Evolutionary conservation across 1,140 invertebrate genomes (phyloP), one percentile per base, ranked within the genome.

Genomic region (Heliconius himera): DNA sequence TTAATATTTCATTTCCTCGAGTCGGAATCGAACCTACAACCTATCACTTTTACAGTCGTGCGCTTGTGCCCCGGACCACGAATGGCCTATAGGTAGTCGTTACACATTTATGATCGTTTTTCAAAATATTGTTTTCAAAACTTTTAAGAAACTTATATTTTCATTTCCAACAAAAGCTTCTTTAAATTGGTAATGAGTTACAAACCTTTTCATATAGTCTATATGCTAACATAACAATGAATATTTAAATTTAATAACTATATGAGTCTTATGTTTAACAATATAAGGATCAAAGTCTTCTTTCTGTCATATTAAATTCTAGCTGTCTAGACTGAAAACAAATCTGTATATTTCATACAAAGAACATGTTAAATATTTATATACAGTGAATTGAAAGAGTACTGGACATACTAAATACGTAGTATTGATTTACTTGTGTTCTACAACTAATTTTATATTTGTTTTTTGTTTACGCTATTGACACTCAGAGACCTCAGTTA

Each of bases 321-420:
- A 29, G 60, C 60, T 16, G 74, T 79, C 78, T 79, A 79, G 78
- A 79, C 78, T 66, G 22, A 66, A 66, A 66, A 66, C 60, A 66
- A 66, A 66, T 66, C 22, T 66, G 60, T 66, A 66, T 66, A 66
- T 66, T 66, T 66, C 22, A 66, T 29, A 66, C 60, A 66, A 66
- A 26, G 60, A 26, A 29, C 9, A 66, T 13, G 26, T 66, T 66
- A 66, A 66, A 66, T 66, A 66, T 66, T 66, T 46, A n/a, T 46
- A 6, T 66, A 66, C 60, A 16, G 60, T 66, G 1, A 1, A 66
- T 66, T 66, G 8, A 66, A 66, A 29, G 16, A 29, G 60, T 66
- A 66, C n/a, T 60, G n/a, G 20, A 26, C 8, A 29, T 66, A 66
- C 9, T 66, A 22, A n/a, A 22, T 9, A 66, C n/a, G n/a, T 29